These are phyloP conservation scores for Drosophila phalerata DNA, from an alignment of 2,888 invertebrate species.

Conservation along the genomic window DNA sequence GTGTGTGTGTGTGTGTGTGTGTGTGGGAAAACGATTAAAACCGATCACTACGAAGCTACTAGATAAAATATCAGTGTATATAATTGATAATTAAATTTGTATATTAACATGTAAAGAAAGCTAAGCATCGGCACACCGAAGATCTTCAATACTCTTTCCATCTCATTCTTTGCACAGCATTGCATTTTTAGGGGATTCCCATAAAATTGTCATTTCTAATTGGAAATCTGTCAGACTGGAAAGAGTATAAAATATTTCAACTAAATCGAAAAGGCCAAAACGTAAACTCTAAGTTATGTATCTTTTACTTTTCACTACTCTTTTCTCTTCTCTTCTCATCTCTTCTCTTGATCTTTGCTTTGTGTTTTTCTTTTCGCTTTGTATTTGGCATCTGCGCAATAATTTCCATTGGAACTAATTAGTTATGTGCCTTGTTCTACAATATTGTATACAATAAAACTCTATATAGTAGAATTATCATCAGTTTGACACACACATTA, in stretches of 20 bases:
- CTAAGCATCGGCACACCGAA: constrained; percentile 60
- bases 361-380: constrained; percentile 22
- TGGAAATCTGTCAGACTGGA: constrained; percentile 23
- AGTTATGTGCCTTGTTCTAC: constrained; percentile 52
- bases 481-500: constrained; percentile 68
- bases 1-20: background rate
- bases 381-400: constrained; percentile 49
- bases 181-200: background rate
- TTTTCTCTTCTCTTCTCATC: constrained; percentile 12
- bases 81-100: constrained; percentile 34
- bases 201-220: constrained; percentile 25
- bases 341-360: constrained; percentile 6
- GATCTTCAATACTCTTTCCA: constrained; percentile 47
- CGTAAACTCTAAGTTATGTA: constrained; percentile 43
- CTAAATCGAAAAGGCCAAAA: constrained; percentile 59
- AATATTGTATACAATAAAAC: constrained; percentile 42
- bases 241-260: constrained; percentile 68
- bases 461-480: constrained; percentile 28
- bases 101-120: constrained; percentile 56
- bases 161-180: background rate
- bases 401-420: constrained; percentile 50
- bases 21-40: constrained; percentile 35
- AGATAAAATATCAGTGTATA: constrained; percentile 19
- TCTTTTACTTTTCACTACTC: constrained; percentile 9
- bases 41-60: constrained; percentile 37